Evolutionary conservation across 2,797 vertebrate species (phyloP), one percentile per base, ranked within the genome.

Genomic region (Coreius guichenoti): DNA sequence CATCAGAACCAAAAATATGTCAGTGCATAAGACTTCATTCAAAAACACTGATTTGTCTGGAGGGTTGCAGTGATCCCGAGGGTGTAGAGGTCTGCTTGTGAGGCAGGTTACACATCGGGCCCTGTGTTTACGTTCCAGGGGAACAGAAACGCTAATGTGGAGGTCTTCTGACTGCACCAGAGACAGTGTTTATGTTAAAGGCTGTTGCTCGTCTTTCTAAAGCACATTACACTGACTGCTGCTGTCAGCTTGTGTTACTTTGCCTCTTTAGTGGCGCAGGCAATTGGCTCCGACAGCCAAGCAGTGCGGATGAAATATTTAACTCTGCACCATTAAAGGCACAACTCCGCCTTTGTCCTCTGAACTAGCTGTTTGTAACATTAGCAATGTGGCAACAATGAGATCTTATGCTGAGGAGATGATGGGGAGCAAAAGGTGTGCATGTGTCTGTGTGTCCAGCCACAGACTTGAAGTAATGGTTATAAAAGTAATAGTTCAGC

Each of bases 201-300:
- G 96, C 56, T 96, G 96, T 95, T 96, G 96, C 96, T 97, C 95
- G 92, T 94, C 96, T 96, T 95, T 96, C 95, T 96, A 94, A 92
- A 94, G 93, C 95, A 95, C 96, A 95, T 92, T 94, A 97, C 96
- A 95, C 96, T 95, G 95, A 97, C 83, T 96, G 96, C 95, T 96
- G 95, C 96, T 97, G 97, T 98, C 96, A 96, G 94, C 95, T 96
- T 93, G 93, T 93, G 94, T 97, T 96, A 95, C 95, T 93, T 93
- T 94, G 92, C 93, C 94, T 86, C 94, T 95, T 95, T 94, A 95
- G 95, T 92, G 91, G 92, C 94, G 93, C 92, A 91, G 93, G 94
- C 94, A 95, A 97, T 94, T 92, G 93, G 94, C 94, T 92, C 92
- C 94, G 97, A 97, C 96, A 96, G 94, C 95, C 92, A 95, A 94